Conservation (phyloP, 2,888 invertebrate genomes). For the Acheta domesticus region DNA sequence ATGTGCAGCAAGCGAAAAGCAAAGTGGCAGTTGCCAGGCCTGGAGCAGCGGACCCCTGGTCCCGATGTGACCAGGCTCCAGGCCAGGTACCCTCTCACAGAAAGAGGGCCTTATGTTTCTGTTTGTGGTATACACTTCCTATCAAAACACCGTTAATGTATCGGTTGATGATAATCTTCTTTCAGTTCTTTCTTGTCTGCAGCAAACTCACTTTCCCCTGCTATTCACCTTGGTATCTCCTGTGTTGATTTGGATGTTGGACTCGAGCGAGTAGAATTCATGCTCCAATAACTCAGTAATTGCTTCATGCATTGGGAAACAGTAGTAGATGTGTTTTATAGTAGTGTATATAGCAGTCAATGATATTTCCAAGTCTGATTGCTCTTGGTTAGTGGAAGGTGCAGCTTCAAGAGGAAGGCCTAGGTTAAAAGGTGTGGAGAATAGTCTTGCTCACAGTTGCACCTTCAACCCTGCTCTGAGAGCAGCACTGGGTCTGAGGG, state of each 20-base stretch:
- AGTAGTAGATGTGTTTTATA: conserved; percentile 3
- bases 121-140: conserved; percentile 18
- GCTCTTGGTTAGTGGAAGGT: not conserved
- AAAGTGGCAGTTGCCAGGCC: conserved; percentile 18
- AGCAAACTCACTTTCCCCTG: conserved; percentile 18
- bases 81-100: not conserved
- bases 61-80: not conserved
- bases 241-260: conserved; percentile 18
- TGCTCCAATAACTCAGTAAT: not conserved
- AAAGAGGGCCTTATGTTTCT: not conserved
- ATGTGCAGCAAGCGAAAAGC: conserved; percentile 41
- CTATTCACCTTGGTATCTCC: not conserved
- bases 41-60: conserved; percentile 5
- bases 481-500: not conserved
- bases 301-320: conserved; percentile 18
- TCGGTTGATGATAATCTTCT: conserved; percentile 18
- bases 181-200: conserved; percentile 18
- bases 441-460: not conserved
- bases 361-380: not conserved
- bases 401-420: not conserved
- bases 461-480: conserved; percentile 1
- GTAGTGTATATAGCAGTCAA: conserved; percentile 4
- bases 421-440: not conserved
- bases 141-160: not conserved
- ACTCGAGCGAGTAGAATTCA: not conserved